Evolutionary conservation across 2,797 vertebrate genomes (phyloP).

Genomic region (Tarsius wallacei): DNA sequence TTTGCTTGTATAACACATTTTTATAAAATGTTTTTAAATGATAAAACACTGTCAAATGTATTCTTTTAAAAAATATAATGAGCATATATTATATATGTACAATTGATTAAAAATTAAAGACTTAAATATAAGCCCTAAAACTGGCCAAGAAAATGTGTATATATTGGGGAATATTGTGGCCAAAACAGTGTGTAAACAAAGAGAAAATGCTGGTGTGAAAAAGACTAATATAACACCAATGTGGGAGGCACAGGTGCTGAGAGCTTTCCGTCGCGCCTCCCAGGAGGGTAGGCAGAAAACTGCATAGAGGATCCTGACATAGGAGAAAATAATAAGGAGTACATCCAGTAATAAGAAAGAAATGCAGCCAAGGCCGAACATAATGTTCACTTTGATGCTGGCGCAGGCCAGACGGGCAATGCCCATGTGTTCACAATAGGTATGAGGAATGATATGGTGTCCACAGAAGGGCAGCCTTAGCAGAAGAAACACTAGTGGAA

Average conservation of each 20-base stretch:
- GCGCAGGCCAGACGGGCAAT: slow-evolving; percentile 76
- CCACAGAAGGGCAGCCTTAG: slow-evolving; percentile 75
- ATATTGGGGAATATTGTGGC: slow-evolving; percentile 70
- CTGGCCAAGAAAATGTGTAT: slow-evolving; percentile 75
- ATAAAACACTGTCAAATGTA: background rate
- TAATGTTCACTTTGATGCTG: slow-evolving; percentile 62
- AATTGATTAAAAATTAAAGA: no score
- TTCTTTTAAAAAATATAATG: background rate
- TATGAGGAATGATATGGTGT: slow-evolving; percentile 69
- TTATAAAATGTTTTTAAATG: background rate
- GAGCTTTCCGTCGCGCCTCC: slow-evolving; percentile 71
- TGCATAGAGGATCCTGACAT: slow-evolving; percentile 67
- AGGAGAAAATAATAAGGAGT: slow-evolving; percentile 74
- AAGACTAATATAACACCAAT: slow-evolving; percentile 79
- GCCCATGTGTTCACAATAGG: slow-evolving; percentile 81
- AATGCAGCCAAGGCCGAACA: slow-evolving; percentile 72
- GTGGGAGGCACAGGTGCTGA: slow-evolving; percentile 81
- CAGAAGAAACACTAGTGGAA: slow-evolving; percentile 64
- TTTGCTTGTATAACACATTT: background rate
- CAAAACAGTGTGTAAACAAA: slow-evolving; percentile 78
- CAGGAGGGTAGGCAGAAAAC: slow-evolving; percentile 70
- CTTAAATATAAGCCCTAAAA: no score
- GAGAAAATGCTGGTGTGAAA: slow-evolving; percentile 80
- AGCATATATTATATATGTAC: no score
- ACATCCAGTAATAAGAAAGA: slow-evolving; percentile 74